Percentiles rank a stretch among this genome's conserved stretches.
Evolutionary conservation across 2,888 invertebrate genomes (phyloP).

Genomic region (Tubulanus polymorphus): DNA sequence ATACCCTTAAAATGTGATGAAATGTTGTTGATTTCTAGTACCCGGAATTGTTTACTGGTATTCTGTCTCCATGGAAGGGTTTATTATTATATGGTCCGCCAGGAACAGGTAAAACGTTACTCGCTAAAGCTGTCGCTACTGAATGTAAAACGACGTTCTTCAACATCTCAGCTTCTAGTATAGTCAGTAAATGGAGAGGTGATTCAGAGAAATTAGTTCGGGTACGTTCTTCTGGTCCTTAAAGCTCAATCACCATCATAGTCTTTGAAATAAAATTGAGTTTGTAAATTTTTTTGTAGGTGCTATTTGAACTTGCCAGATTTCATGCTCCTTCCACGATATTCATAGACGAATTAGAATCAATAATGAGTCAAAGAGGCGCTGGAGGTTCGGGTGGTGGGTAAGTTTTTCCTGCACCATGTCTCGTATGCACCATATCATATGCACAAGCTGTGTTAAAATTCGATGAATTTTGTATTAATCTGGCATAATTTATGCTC

Average conservation of each 20-base stretch:
- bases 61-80: slow-evolving; percentile 76
- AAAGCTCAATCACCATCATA: no score
- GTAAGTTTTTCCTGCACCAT: no score
- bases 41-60: slow-evolving; percentile 56
- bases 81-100: slow-evolving; percentile 72
- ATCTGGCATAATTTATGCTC: no score
- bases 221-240: slow-evolving; percentile 58
- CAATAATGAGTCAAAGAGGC: slow-evolving; percentile 65
- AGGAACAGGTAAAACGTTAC: slow-evolving; percentile 73
- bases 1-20: no score
- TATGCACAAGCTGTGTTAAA: no score
- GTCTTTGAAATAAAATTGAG: slow-evolving; percentile 1
- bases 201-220: slow-evolving; percentile 91
- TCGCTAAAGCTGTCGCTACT: slow-evolving; percentile 83
- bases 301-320: slow-evolving; percentile 81
- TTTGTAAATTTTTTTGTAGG: slow-evolving; percentile 55
- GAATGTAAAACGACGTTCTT: slow-evolving; percentile 80
- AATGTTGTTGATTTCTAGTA: slow-evolving; percentile 48
- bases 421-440: no score
- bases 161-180: slow-evolving; percentile 81
- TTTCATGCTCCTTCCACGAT: slow-evolving; percentile 83
- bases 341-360: slow-evolving; percentile 90
- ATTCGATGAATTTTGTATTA: no score
- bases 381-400: slow-evolving; percentile 42
- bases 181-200: slow-evolving; percentile 94